These are phyloP conservation scores for Rattus rattus DNA, from an alignment of 2,113 vertebrate species.

Conservation along the genomic window DNA sequence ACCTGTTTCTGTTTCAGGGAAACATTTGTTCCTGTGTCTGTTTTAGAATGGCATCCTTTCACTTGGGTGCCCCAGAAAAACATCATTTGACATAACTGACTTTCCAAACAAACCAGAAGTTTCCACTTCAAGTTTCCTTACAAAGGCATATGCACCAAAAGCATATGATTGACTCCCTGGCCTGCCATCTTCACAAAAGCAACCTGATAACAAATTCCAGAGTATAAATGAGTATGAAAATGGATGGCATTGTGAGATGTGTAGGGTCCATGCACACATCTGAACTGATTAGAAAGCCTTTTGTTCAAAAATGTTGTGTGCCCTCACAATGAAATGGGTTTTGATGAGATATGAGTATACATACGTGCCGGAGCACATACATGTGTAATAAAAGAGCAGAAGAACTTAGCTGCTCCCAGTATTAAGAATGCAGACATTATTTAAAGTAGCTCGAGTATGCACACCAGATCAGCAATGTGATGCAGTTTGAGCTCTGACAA, in stretches of 20 bases:
- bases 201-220: neutral
- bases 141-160: neutral
- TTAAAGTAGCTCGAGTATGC: slow-evolving; percentile 58
- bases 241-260: neutral
- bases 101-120: too few relatives aligned
- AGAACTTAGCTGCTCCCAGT: slow-evolving; percentile 24
- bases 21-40: too few relatives aligned
- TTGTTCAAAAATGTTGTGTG: neutral
- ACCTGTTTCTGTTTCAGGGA: too few relatives aligned
- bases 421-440: slow-evolving; percentile 49
- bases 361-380: fast-evolving
- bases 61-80: too few relatives aligned
- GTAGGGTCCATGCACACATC: neutral
- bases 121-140: neutral
- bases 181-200: neutral
- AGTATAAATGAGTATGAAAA: neutral
- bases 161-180: neutral
- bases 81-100: too few relatives aligned
- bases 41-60: too few relatives aligned
- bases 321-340: slow-evolving; percentile 22
- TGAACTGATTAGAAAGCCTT: neutral
- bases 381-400: neutral
- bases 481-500: slow-evolving; percentile 66
- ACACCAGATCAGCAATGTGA: slow-evolving; percentile 19
- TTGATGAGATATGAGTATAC: neutral